Conservation (phyloP, 2,888 invertebrate genomes). For the Dascillus cervinus region DNA sequence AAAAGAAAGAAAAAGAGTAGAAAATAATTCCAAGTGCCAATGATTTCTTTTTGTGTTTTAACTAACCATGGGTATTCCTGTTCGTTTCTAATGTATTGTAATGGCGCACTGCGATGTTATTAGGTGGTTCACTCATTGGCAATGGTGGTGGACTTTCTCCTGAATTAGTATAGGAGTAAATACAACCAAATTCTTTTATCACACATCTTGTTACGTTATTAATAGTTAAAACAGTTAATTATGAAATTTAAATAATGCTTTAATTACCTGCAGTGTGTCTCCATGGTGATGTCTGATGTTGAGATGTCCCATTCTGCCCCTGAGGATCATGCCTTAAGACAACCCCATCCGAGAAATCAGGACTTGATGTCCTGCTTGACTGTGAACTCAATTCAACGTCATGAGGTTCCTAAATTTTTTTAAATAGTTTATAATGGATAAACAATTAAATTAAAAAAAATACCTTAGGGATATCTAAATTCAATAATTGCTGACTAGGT, state of each 20-base stretch:
- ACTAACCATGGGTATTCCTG: conserved; percentile 39
- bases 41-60: conserved; percentile 2
- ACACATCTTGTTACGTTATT: not conserved
- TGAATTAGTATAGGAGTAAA: conserved; percentile 28
- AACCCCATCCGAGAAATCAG: conserved; percentile 41
- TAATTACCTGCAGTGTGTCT: conserved; percentile 35
- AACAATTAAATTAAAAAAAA: conserved; percentile 2
- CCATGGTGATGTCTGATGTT: conserved; percentile 19
- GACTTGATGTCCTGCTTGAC: conserved; percentile 50
- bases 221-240: not conserved
- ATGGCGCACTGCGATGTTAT: conserved; percentile 29
- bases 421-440: conserved; percentile 6
- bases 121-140: conserved; percentile 51
- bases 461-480: conserved; percentile 58
- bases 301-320: conserved; percentile 24
- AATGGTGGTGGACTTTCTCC: conserved; percentile 53
- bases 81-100: conserved; percentile 33
- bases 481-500: conserved; percentile 79
- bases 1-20: conserved; percentile 3
- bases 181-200: not conserved
- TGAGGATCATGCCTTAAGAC: conserved; percentile 35
- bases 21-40: conserved; percentile 2
- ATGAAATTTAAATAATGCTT: not conserved
- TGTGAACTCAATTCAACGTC: conserved; percentile 45
- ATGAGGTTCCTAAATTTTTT: conserved; percentile 29